Conservation (phyloP, 2,888 invertebrate genomes). For the Morinoia aosen region DNA sequence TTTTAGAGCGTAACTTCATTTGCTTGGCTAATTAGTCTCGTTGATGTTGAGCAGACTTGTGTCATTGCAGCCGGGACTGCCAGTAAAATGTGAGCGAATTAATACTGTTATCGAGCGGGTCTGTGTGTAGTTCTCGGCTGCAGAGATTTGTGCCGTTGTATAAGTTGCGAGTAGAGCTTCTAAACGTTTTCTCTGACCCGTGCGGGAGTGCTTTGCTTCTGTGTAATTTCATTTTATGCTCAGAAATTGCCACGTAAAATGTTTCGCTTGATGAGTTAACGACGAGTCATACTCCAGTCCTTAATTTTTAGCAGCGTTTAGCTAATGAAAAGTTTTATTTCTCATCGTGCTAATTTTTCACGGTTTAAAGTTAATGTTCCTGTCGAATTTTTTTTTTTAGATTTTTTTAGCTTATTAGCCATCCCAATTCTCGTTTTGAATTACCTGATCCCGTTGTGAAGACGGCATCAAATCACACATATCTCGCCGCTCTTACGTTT, state of each 20-base stretch:
- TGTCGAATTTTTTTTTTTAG: background rate
- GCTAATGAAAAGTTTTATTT: background rate
- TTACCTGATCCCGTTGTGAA: background rate
- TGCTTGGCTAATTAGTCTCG: background rate
- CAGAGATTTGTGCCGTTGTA: background rate
- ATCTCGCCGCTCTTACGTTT: background rate
- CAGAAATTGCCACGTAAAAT: background rate
- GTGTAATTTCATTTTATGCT: background rate
- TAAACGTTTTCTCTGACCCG: background rate
- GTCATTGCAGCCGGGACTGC: background rate
- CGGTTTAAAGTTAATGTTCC: background rate
- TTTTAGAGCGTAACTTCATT: background rate
- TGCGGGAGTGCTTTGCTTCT: background rate
- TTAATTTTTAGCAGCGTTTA: background rate
- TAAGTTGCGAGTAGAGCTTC: background rate
- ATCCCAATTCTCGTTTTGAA: background rate
- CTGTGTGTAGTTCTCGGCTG: background rate
- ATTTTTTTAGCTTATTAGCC: background rate
- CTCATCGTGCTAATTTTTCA: background rate
- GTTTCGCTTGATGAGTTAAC: background rate
- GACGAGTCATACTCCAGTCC: background rate
- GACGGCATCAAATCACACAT: background rate
- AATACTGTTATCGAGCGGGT: background rate
- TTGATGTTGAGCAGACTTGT: background rate
- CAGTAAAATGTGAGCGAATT: background rate